These are phyloP conservation scores for Philonicus albiceps DNA, from an alignment of 2,888 invertebrate genomes.

Conservation along the genomic window DNA sequence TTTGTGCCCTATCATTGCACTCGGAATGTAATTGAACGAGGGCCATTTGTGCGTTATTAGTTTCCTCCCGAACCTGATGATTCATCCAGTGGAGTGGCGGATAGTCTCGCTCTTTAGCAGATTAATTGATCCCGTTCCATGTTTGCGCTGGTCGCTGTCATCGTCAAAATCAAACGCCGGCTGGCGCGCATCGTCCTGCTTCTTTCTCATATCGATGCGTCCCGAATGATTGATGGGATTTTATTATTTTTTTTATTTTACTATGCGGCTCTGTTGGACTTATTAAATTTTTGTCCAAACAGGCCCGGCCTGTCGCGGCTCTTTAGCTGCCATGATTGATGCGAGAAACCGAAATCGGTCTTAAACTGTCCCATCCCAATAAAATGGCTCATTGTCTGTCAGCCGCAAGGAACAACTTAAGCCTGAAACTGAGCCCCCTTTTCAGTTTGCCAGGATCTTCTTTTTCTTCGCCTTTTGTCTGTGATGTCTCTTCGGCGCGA, in stretches of 20 bases:
- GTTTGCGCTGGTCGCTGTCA: constrained; percentile 3
- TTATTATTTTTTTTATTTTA: background rate
- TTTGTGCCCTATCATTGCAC: background rate
- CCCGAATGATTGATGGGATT: constrained; percentile 23
- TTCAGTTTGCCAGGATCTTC: background rate
- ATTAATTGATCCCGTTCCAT: constrained; percentile 21
- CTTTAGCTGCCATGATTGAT: constrained; percentile 12
- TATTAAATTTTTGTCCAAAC: constrained; percentile 4
- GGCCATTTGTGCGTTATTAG: constrained; percentile 33
- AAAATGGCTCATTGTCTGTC: constrained; percentile 31
- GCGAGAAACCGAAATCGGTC: background rate
- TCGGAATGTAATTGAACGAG: constrained; percentile 26
- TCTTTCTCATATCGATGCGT: background rate
- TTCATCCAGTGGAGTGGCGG: background rate
- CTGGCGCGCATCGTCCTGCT: background rate
- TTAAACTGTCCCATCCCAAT: constrained; percentile 30
- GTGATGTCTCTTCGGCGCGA: background rate
- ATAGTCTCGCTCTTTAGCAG: background rate
- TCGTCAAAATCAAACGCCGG: background rate
- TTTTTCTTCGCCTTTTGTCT: constrained; percentile 25
- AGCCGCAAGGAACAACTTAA: background rate
- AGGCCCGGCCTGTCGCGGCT: background rate
- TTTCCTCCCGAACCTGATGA: background rate
- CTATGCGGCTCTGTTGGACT: background rate
- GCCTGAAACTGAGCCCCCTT: background rate